Conservation (phyloP, 2,888 invertebrate species). For the Plebejus anna region DNA sequence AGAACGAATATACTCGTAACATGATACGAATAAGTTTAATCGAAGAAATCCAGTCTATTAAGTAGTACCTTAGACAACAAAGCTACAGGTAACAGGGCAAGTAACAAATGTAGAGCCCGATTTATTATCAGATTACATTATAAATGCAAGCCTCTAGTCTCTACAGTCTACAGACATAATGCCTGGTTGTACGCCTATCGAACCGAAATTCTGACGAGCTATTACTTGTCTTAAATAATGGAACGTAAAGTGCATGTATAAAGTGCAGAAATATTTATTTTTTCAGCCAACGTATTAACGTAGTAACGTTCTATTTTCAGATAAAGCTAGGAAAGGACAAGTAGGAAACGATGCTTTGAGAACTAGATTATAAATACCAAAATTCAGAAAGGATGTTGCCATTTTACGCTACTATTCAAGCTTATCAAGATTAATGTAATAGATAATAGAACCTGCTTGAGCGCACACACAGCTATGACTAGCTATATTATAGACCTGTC, state of each 20-base stretch:
- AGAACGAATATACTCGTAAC: too few species aligned
- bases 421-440: too few species aligned
- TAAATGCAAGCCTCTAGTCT: background rate
- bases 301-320: too few species aligned
- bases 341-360: too few species aligned
- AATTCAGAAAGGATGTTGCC: too few species aligned
- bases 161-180: background rate
- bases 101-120: background rate
- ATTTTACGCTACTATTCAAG: too few species aligned
- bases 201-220: background rate
- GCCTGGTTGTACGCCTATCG: background rate
- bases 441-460: too few species aligned
- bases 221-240: background rate
- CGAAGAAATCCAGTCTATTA: background rate
- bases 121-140: slow-evolving; percentile 5
- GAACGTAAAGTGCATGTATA: background rate
- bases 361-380: too few species aligned
- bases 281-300: too few species aligned
- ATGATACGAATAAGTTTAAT: background rate
- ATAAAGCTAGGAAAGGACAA: too few species aligned
- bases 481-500: background rate
- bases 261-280: background rate
- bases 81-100: background rate
- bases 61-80: background rate
- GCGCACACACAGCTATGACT: too few species aligned